Base-by-base conservation (phyloP, 2,888 invertebrate species). In the Lepeophtheirus nordmannii region DNA sequence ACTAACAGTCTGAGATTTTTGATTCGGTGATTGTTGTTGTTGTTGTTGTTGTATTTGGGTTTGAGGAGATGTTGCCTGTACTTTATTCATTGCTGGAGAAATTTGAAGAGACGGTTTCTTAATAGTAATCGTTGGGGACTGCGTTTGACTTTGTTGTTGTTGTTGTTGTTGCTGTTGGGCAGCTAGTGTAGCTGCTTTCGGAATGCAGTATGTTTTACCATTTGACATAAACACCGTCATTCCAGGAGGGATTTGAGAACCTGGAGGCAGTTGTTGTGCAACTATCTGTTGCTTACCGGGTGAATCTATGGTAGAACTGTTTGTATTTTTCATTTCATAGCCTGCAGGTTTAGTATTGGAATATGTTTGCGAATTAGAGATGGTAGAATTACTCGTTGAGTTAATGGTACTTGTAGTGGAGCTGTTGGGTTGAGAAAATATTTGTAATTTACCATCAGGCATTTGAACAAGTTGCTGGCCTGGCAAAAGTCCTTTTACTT, bases 381-480 rank as follows among this genome's bases (percentile, higher is more conserved):
- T 23, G 17, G 17, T 30, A 14, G 38, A 17, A 40, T 9, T 20
- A 30, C 17, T 12, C 53, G 57, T 17, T 56, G n/a, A 53, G 37
- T 17, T 1, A 60, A 60, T 9, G 14, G 64, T 66, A 10, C 59
- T 58, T 37, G 67, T 56, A 14, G 67, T 58, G 5, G 56, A 23
- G 12, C 37, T 38, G 22, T 62, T 53, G 22, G 57, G 63, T 10
- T 81, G 80, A 11, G 84, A 85, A 41, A 87, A 80, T 20, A 93
- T 85, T 74, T 93, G 92, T 30, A 93, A 78, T 74, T 90, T 89
- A 0, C 94, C 94, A 75, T 94, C 93, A 0, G 92, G 86, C 82
- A 91, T 85, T 74, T 92, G 89, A 58, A 93, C 85, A 67, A 94
- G 78, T 73, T 93, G 92, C 74, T 94, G 94, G 67, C 92, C 93